Percentiles rank a stretch among this genome's conserved stretches.
These are phyloP conservation scores for Synaphobranchus kaupii DNA, from an alignment of 2,797 vertebrate genomes.

Conservation along the genomic window DNA sequence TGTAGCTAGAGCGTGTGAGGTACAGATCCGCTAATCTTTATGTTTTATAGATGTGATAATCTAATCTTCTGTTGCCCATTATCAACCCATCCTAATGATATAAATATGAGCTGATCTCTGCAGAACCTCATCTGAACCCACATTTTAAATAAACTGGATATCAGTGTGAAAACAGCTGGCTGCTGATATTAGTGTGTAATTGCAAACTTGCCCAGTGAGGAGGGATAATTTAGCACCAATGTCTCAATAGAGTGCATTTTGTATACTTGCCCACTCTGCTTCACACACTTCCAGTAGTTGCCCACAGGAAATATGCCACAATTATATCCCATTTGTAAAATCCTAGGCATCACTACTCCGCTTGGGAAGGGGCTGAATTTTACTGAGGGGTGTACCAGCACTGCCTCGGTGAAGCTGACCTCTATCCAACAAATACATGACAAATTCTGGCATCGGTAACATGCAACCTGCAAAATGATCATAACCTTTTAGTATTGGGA, in stretches of 20 bases:
- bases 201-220: neutral
- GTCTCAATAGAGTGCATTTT: slow-evolving; percentile 4
- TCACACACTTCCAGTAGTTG: neutral
- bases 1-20: neutral
- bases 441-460: neutral
- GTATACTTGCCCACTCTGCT: neutral
- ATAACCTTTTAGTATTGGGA: neutral
- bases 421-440: neutral
- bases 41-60: neutral
- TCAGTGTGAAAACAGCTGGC: neutral
- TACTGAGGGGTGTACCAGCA: neutral
- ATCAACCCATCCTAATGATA: neutral
- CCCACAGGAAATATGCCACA: neutral
- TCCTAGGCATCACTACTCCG: neutral
- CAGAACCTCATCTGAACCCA: neutral
- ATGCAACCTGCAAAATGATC: neutral
- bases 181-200: neutral
- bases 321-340: neutral
- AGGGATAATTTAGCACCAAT: neutral
- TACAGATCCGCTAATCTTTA: neutral
- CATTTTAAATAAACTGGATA: neutral
- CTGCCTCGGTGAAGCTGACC: neutral
- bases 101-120: neutral
- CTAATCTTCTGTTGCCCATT: neutral
- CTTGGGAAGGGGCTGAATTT: neutral